A percentile compares a stretch with the other conserved stretches of the same genome.
phyloP scores from a whole-genome alignment of 53 echinoderm and acorn worm species.

The Zoroaster sp. region DNA sequence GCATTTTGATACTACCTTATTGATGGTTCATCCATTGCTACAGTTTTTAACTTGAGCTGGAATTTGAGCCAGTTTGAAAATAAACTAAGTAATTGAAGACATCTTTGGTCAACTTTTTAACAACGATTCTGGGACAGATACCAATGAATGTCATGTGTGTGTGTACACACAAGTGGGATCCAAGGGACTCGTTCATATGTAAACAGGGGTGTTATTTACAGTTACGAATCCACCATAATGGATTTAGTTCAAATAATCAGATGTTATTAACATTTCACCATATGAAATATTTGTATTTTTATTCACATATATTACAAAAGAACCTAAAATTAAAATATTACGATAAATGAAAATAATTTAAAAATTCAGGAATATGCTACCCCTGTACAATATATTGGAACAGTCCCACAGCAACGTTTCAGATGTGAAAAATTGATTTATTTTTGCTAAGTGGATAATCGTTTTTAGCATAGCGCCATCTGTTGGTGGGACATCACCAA shows the following conservation, averaged over 20 bases:
- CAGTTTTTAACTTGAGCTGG: background rate
- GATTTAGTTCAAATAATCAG: background rate
- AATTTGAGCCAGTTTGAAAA: background rate
- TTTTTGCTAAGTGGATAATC: too few species aligned
- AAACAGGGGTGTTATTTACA: background rate
- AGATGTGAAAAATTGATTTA: too few species aligned
- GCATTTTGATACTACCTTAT: constrained; percentile 23
- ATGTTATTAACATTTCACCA: background rate
- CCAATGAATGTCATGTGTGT: background rate
- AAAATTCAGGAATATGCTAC: background rate
- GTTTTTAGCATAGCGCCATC: too few species aligned
- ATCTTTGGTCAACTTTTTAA: background rate
- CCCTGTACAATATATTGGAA: background rate
- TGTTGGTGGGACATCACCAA: too few species aligned
- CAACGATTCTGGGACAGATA: background rate
- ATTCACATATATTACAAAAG: background rate
- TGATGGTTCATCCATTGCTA: constrained; percentile 14
- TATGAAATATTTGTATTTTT: background rate
- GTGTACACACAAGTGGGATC: constrained; percentile 10
- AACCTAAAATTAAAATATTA: background rate
- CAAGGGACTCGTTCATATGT: constrained; percentile 33
- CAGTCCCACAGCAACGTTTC: constrained; percentile 18
- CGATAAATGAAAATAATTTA: background rate
- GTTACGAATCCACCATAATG: background rate
- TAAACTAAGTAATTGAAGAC: constrained; percentile 20